Percentiles rank a stretch among this genome's conserved stretches.
phyloP scores from a whole-genome alignment of 2,113 vertebrate species.

The Nesogale talazaci region DNA sequence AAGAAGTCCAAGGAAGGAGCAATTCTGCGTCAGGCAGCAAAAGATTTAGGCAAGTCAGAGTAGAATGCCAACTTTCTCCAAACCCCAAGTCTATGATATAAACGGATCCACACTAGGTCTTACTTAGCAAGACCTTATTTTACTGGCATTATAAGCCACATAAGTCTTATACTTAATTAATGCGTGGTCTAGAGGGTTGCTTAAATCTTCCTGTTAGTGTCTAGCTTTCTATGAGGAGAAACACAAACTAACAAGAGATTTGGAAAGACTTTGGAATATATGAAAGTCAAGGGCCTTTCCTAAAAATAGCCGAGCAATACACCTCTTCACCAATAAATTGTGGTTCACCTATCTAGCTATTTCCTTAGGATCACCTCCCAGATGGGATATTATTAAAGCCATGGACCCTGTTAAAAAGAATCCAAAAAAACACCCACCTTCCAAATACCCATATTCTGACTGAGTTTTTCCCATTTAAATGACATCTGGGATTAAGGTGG shows the following conservation, averaged over 20 bases:
- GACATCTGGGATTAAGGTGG: background rate
- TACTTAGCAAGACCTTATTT: conserved; percentile 29
- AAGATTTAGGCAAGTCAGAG: conserved; percentile 20
- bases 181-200: background rate
- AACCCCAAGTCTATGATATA: background rate
- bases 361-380: conserved; percentile 16
- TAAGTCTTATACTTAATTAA: background rate
- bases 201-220: conserved; percentile 42
- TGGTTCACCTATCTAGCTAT: background rate
- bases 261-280: conserved; percentile 29
- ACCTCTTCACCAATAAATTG: conserved; percentile 3
- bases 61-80: background rate
- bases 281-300: conserved; percentile 13
- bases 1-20: conserved; percentile 28
- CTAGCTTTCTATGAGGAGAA: conserved; percentile 27
- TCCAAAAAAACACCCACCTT: background rate
- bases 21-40: conserved; percentile 4
- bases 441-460: background rate
- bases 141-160: background rate
- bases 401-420: background rate
- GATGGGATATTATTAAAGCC: background rate
- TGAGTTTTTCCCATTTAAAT: background rate
- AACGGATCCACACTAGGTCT: background rate
- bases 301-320: background rate
- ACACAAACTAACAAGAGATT: background rate